Evolutionary conservation across 2,113 vertebrate species (phyloP).

Genomic region (Romanogobio albipinnatus): DNA sequence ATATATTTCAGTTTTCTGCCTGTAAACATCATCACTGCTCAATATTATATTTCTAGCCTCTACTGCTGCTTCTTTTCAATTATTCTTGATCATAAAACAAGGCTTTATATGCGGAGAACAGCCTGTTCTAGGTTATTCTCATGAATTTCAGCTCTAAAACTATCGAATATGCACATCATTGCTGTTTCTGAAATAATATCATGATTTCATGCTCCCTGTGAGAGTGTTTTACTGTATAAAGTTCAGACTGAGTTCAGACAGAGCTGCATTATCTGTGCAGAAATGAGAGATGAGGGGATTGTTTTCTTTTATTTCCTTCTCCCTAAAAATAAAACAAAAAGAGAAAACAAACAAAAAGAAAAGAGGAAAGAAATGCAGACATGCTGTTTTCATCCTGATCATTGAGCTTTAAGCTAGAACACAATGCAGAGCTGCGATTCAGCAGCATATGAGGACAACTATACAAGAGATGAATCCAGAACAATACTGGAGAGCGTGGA

Average conservation of each 20-base stretch:
- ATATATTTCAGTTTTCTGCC: not conserved
- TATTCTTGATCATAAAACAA: constrained; percentile 23
- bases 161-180: not conserved
- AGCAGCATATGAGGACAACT: not conserved
- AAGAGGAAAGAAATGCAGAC: not conserved
- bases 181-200: constrained; percentile 8
- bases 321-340: not conserved
- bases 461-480: constrained; percentile 24
- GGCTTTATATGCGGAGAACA: not conserved
- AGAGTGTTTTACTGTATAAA: constrained; percentile 19
- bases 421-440: not conserved
- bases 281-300: constrained; percentile 28
- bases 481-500: constrained; percentile 26
- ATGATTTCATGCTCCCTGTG: constrained; percentile 1
- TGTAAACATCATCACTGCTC: not conserved
- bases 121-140: not conserved
- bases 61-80: constrained; percentile 11
- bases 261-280: not conserved
- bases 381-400: not conserved
- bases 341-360: constrained; percentile 20
- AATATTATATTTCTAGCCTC: not conserved
- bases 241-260: not conserved
- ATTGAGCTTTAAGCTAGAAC: not conserved
- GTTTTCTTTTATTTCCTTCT: not conserved
- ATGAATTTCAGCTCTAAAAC: constrained; percentile 4